Conservation (phyloP, 2,797 vertebrate genomes). For the Poeciliopsis infans region DNA sequence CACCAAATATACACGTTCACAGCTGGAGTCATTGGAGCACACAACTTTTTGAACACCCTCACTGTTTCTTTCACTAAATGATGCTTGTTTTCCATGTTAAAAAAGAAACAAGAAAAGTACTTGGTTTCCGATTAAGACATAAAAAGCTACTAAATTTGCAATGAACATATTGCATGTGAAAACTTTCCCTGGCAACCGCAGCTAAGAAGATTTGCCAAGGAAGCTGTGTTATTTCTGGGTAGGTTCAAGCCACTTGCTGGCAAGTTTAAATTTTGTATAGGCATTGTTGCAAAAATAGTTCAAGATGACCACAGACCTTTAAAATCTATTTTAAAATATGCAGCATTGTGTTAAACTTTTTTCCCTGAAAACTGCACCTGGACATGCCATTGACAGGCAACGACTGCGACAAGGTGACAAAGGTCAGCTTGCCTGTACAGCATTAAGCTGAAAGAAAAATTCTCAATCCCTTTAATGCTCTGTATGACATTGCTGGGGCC, state of each 20-base stretch:
- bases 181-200: not conserved
- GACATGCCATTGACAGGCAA: not conserved
- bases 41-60: not conserved
- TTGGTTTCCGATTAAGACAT: not conserved
- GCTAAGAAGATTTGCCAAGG: not conserved
- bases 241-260: not conserved
- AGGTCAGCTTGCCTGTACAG: not conserved
- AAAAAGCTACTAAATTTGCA: not conserved
- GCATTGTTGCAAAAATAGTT: not conserved
- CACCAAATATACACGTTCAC: not conserved
- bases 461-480: not conserved
- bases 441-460: not conserved
- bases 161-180: not conserved
- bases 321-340: not conserved
- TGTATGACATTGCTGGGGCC: not conserved
- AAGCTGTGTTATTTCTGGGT: not conserved
- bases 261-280: not conserved
- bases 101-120: not conserved
- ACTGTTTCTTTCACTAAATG: not conserved
- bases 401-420: not conserved
- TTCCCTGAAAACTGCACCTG: not conserved
- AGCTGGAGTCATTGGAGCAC: not conserved
- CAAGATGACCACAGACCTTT: not conserved
- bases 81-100: not conserved
- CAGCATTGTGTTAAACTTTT: not conserved